Conservation (phyloP, 2,888 invertebrate genomes). For the Tipula helvola region DNA sequence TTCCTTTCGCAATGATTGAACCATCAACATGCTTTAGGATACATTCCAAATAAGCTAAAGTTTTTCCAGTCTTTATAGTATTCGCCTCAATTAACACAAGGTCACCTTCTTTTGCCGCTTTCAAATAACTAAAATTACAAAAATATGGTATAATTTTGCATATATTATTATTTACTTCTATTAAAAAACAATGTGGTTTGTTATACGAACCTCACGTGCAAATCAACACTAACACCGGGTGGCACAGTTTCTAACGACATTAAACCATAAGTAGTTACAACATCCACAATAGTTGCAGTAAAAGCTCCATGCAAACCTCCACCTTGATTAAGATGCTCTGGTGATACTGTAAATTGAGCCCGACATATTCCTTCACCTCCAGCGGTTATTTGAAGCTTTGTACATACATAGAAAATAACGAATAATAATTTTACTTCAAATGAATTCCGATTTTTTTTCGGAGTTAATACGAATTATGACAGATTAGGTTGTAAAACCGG, state of each 20-base stretch:
- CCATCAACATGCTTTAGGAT: slow-evolving; percentile 67
- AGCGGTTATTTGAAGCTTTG: slow-evolving; percentile 31
- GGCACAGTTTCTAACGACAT: slow-evolving; percentile 48
- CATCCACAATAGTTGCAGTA: slow-evolving; percentile 60
- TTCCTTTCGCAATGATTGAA: slow-evolving; percentile 62
- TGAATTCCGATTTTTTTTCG: not conserved
- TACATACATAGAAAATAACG: no score
- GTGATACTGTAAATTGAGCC: slow-evolving; percentile 60
- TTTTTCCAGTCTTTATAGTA: slow-evolving; percentile 63
- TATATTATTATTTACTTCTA: not conserved
- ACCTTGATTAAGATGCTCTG: slow-evolving; percentile 61
- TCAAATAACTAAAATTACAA: slow-evolving; percentile 51
- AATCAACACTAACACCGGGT: slow-evolving; percentile 70
- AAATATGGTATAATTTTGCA: not conserved
- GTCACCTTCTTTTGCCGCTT: slow-evolving; percentile 65
- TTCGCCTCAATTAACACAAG: slow-evolving; percentile 64
- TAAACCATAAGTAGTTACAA: slow-evolving; percentile 66
- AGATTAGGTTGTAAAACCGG: not conserved
- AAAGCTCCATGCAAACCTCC: slow-evolving; percentile 79
- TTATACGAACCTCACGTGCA: slow-evolving; percentile 54
- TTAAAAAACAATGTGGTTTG: slow-evolving; percentile 23
- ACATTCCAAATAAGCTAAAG: slow-evolving; percentile 70
- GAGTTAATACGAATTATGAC: not conserved
- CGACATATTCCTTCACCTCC: slow-evolving; percentile 59
- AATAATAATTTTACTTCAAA: not conserved